Conservation (phyloP, 2,888 invertebrate species). For the Eupithecia subfuscata region DNA sequence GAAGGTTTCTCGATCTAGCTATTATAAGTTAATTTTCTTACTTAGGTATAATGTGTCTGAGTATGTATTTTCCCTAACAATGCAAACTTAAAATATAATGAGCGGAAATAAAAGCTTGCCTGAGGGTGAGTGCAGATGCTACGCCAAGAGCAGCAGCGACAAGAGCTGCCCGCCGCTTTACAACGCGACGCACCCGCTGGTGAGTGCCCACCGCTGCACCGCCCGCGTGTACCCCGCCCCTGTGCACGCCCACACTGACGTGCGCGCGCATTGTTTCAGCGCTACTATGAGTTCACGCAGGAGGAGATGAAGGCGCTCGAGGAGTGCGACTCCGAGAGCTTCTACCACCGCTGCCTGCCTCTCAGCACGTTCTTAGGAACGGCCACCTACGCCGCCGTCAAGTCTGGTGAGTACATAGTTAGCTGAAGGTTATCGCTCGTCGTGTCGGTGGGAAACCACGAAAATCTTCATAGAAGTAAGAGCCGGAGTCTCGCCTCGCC, state of each 20-base stretch:
- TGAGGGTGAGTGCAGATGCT: constrained; percentile 58
- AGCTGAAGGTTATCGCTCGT: background rate
- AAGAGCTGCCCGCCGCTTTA: constrained; percentile 56
- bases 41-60: constrained; percentile 18
- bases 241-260: background rate
- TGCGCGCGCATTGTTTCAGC: constrained; percentile 51
- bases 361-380: constrained; percentile 86
- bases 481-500: constrained; percentile 27
- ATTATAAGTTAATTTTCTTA: background rate
- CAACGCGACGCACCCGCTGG: constrained; percentile 76
- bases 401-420: constrained; percentile 82
- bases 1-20: background rate
- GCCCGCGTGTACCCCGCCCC: background rate
- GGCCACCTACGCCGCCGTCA: constrained; percentile 86
- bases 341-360: constrained; percentile 90
- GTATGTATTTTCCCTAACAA: constrained; percentile 46
- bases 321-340: constrained; percentile 92
- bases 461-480: constrained; percentile 77
- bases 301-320: constrained; percentile 89
- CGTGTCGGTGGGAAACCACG: constrained; percentile 54
- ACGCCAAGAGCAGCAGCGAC: constrained; percentile 42
- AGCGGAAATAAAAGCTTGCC: constrained; percentile 52
- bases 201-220: constrained; percentile 40
- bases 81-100: constrained; percentile 61
- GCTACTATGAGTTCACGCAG: constrained; percentile 86